Percentiles rank a stretch among this genome's conserved stretches.
These are phyloP conservation scores for Brachyhypopomus occidentalis DNA, from an alignment of 2,113 vertebrate genomes.

Conservation along the genomic window DNA sequence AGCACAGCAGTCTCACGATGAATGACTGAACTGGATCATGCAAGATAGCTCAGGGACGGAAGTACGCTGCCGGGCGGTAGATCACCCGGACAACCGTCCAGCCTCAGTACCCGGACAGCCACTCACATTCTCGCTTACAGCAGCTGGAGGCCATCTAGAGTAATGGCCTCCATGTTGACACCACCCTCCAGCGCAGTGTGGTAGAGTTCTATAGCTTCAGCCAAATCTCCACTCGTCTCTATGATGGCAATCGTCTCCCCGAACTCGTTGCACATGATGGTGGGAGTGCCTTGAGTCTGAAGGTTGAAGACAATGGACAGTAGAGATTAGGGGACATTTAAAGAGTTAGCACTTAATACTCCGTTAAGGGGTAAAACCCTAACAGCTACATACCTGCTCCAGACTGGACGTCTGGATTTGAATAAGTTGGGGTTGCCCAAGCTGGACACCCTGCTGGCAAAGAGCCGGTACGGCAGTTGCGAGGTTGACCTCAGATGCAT, in stretches of 20 bases:
- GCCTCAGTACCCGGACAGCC: background rate
- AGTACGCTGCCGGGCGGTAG: too few relatives aligned
- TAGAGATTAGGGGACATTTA: background rate
- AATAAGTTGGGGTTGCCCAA: conserved; percentile 71
- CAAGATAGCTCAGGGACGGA: too few relatives aligned
- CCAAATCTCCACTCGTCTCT: conserved; percentile 83
- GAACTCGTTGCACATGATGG: conserved; percentile 88
- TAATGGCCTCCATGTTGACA: conserved; percentile 67
- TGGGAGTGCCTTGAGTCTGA: conserved; percentile 67
- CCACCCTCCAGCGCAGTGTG: conserved; percentile 81
- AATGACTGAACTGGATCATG: too few relatives aligned
- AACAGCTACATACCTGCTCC: conserved; percentile 64
- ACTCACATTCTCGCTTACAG: conserved; percentile 56
- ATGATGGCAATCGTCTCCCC: conserved; percentile 91
- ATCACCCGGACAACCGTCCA: too few relatives aligned
- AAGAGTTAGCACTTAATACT: background rate
- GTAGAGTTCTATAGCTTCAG: conserved; percentile 82
- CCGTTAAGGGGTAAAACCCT: background rate
- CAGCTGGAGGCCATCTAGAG: conserved; percentile 72
- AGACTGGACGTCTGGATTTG: conserved; percentile 74
- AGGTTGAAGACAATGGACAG: background rate
- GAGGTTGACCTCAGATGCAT: conserved; percentile 58
- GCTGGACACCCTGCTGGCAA: conserved; percentile 52
- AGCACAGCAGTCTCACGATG: too few relatives aligned
- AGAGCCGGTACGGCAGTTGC: conserved; percentile 44